Evolutionary conservation across 1,140 invertebrate species (phyloP).

Genomic region (Drosophila athabasca): DNA sequence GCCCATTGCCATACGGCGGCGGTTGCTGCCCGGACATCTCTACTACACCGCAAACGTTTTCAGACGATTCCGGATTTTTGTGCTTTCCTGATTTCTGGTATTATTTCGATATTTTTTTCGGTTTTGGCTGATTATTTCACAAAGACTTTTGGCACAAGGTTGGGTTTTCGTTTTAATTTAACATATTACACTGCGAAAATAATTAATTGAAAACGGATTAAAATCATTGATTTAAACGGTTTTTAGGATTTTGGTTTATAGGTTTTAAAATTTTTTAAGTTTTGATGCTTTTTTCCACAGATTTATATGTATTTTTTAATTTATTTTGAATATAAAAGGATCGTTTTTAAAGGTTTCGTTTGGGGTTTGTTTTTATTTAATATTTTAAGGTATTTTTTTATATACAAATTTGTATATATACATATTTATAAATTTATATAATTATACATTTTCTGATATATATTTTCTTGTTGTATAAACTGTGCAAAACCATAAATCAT

Average conservation of each 20-base stretch:
- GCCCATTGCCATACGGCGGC: slow-evolving; percentile 84
- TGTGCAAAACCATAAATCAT: slow-evolving; percentile 27
- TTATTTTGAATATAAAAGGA: neutral
- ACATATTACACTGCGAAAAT: slow-evolving; percentile 65
- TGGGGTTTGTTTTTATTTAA: neutral
- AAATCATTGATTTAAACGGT: neutral
- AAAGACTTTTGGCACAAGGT: slow-evolving; percentile 55
- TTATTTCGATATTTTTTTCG: slow-evolving; percentile 22
- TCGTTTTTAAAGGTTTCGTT: neutral
- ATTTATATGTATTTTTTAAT: neutral
- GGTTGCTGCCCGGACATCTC: slow-evolving; percentile 86
- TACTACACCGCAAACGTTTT: slow-evolving; percentile 53
- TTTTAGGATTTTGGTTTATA: neutral
- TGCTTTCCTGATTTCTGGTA: slow-evolving; percentile 10
- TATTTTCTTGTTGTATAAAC: neutral
- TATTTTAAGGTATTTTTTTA: neutral
- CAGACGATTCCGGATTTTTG: slow-evolving; percentile 13
- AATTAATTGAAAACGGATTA: slow-evolving; percentile 11
- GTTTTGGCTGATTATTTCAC: slow-evolving; percentile 22
- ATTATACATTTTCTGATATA: no score
- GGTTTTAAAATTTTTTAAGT: neutral
- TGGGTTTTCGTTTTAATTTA: slow-evolving; percentile 53
- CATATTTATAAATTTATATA: no score
- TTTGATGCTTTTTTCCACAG: neutral
- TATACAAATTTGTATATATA: no score